Base-by-base conservation (phyloP, 1,140 invertebrate genomes). In the Drosophila nasuta region DNA sequence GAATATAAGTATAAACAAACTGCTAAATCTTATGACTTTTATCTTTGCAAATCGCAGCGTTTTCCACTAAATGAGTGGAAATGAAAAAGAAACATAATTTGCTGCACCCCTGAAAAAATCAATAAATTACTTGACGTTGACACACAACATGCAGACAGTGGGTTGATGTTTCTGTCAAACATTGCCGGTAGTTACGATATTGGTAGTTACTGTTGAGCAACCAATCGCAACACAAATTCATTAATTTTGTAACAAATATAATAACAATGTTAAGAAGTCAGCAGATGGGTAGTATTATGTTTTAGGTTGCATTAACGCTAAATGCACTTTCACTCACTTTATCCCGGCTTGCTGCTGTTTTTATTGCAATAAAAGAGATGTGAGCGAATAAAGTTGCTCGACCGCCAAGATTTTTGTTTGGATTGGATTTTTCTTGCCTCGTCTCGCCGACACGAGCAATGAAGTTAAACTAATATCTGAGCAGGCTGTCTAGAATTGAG, bases 401-500 rank as follows among this genome's bases (percentile, higher is more conserved):
- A 78, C 75, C 75, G 72, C 64, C 13, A 38, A 43, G 64, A 67
- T 41, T 78, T 33, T 65, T 56, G 76, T 41, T 63, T 71, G 33
- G 11, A 51, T 71, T 49, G 52, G 58, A 68, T 73, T 66, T 74
- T 59, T 38, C 59, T 78, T 49, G 62, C 54, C 67, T 82, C 63
- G 82, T 82, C 79, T 86, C 82, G 82, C 79, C 79, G 79, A 72
- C 69, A 81, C 82, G 79, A 85, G 77, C 77, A 85, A 86, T 79
- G 79, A 86, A 87, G 82, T 87, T 79, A 67, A 86, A 86, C 82
- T 86, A 82, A 86, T 82, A 82, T 75, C 82, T 82, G 82, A 82
- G 79, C 82, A 69, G 66, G 79, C 69, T 46, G 54, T 56, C 75
- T 57, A 62, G 48, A 66, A 62, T 56, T 70, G 45, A 57, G 63